Conservation (phyloP, 2,113 vertebrate genomes). For the Ceyx margarethae region DNA sequence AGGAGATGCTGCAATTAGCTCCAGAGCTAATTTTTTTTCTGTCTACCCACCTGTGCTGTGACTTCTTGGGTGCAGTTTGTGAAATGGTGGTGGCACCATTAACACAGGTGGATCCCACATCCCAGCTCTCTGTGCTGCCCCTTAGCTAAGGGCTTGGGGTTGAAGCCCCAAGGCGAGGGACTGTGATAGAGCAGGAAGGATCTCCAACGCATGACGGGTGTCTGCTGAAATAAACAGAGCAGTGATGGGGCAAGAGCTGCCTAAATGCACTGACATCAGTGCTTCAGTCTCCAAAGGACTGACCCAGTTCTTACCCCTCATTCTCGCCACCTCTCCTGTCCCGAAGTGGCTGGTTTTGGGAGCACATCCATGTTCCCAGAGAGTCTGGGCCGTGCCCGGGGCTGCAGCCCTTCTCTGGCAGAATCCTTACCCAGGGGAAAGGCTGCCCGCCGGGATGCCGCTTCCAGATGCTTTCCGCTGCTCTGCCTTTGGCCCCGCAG, state of each 20-base stretch:
- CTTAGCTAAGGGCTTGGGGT: neutral
- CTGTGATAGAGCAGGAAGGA: fast-evolving
- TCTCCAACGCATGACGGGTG: fast-evolving
- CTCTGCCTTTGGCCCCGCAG: neutral
- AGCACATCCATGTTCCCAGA: fast-evolving
- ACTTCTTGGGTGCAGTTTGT: neutral
- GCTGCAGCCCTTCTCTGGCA: neutral
- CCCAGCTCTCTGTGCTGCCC: fast-evolving
- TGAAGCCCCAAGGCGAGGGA: neutral
- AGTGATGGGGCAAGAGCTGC: fast-evolving
- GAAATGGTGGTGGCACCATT: neutral
- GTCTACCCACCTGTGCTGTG: fast-evolving
- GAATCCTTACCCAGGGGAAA: neutral
- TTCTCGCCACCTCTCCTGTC: fast-evolving
- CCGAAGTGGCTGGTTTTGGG: fast-evolving
- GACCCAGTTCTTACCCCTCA: fast-evolving
- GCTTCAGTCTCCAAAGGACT: neutral
- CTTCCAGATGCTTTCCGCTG: neutral
- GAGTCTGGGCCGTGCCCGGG: neutral
- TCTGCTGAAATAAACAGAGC: neutral
- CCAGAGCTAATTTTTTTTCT: neutral
- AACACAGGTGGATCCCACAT: fast-evolving
- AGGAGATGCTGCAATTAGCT: neutral
- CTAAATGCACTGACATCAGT: neutral
- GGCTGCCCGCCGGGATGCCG: neutral